These are phyloP conservation scores for Drosophila elegans DNA, from an alignment of 1,140 invertebrate genomes.

Conservation along the genomic window DNA sequence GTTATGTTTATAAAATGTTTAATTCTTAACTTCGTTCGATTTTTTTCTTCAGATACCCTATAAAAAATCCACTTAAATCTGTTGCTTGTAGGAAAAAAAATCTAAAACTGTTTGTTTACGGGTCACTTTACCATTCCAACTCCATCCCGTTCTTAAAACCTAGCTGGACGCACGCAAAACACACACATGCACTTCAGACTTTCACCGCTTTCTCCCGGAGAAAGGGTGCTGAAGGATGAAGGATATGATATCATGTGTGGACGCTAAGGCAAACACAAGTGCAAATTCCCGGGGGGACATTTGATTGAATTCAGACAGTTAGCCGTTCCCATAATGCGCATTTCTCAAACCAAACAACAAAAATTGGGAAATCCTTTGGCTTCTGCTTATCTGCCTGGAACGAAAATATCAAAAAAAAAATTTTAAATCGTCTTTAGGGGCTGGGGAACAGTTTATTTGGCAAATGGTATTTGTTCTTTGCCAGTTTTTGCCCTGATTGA, in stretches of 20 bases:
- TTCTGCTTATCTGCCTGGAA: conserved; percentile 65
- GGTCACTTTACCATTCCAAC: conserved; percentile 63
- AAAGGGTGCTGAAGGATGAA: conserved; percentile 65
- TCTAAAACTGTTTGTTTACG: conserved; percentile 71
- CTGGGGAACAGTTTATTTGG: conserved; percentile 62
- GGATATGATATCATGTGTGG: conserved; percentile 66
- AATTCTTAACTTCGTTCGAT: neutral
- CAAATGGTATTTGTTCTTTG: conserved; percentile 80
- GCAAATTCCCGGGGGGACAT: conserved; percentile 78
- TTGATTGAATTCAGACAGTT: conserved; percentile 80
- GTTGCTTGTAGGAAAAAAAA: conserved; percentile 49
- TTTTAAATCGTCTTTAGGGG: conserved; percentile 65
- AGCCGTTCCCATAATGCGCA: conserved; percentile 70
- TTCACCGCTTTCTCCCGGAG: conserved; percentile 61
- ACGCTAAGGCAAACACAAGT: conserved; percentile 71
- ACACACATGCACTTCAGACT: conserved; percentile 53
- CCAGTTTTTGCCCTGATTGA: conserved; percentile 63
- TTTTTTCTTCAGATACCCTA: conserved; percentile 11
- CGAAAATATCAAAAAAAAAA: conserved; percentile 69
- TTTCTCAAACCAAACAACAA: conserved; percentile 44
- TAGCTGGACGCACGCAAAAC: conserved; percentile 58
- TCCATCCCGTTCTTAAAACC: conserved; percentile 8
- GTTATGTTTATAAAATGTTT: neutral
- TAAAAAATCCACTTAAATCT: conserved; percentile 20
- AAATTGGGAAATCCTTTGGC: conserved; percentile 37